Evolutionary conservation across 2,113 vertebrate species (phyloP).

Genomic region (Hystrix brachyura): DNA sequence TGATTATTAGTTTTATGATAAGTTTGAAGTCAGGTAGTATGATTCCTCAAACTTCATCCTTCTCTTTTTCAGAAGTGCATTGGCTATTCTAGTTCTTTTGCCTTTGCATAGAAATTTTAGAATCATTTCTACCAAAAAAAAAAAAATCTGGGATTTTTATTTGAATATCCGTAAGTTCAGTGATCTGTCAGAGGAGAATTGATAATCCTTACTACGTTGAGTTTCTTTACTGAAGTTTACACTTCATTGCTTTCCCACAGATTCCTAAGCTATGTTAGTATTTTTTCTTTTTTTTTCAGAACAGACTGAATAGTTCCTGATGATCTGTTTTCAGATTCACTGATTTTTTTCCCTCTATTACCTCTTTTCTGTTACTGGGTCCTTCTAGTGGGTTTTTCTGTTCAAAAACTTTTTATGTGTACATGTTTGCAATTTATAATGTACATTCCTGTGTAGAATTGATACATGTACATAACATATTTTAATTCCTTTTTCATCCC

Average conservation of each 20-base stretch:
- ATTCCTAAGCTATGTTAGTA: not conserved
- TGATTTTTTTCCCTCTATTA: not conserved
- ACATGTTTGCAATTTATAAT: not conserved
- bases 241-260: not conserved
- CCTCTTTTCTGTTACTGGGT: not conserved
- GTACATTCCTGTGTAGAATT: not conserved
- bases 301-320: not conserved
- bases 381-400: not conserved
- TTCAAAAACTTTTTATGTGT: not conserved
- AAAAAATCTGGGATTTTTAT: not conserved
- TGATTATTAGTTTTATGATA: not conserved
- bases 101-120: conserved; percentile 35
- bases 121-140: not conserved
- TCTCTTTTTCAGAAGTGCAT: not conserved
- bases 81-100: not conserved
- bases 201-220: not conserved
- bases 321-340: not conserved
- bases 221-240: not conserved
- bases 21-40: not conserved
- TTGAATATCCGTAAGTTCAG: conserved; percentile 10
- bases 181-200: conserved; percentile 18
- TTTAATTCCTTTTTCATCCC: not conserved
- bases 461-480: not conserved
- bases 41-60: not conserved
- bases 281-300: not conserved